Base-by-base conservation (phyloP, 1,140 invertebrate genomes). In the Drosophila varians region DNA sequence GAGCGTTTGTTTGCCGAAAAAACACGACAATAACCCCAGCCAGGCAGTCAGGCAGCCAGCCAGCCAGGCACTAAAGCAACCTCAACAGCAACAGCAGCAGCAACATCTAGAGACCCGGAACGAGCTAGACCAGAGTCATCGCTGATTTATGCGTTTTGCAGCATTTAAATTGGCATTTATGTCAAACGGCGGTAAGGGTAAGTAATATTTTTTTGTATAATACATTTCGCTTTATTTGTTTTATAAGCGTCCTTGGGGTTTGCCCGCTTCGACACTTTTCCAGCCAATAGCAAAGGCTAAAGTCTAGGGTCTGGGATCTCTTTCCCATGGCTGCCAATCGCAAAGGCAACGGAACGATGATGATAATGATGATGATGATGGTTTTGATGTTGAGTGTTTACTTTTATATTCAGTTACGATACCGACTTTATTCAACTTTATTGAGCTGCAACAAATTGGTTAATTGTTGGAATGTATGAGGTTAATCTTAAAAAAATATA, bases 141-240 rank as follows among this genome's bases (percentile, higher is more conserved):
- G 66, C 73, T 86, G 80, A 86, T 86, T 86, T 86, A 86, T 86
- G 80, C 80, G 80, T 86, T 86, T 74, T 86, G 73, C 80, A 86
- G 80, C 80, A 86, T 86, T 86, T 86, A 86, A 86, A 87, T 86
- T 86, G 82, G 82, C 82, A 86, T 86, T 86, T 86, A 86, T 86
- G 82, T 87, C 82, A 86, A 87, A 76, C 57, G n/a, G 55, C 62
- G 77, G 80, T 76, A 86, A 86, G 76, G 82, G 80, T 80, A 86
- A 86, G 77, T 76, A 77, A 84, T 80, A 84, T 74, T 80, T 87
- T 80, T 69, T 19, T 19, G 14, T 80, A 53, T 66, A 73, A 84
- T 86, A 86, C 80, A 84, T 79, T 84, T 84, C 68, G 80, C 66
- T 86, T 76, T 84, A 84, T 84, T 84, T 84, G 80, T 69, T 86